These are phyloP conservation scores for Dinocampus coccinellae DNA, from an alignment of 2,888 invertebrate species.

Conservation along the genomic window DNA sequence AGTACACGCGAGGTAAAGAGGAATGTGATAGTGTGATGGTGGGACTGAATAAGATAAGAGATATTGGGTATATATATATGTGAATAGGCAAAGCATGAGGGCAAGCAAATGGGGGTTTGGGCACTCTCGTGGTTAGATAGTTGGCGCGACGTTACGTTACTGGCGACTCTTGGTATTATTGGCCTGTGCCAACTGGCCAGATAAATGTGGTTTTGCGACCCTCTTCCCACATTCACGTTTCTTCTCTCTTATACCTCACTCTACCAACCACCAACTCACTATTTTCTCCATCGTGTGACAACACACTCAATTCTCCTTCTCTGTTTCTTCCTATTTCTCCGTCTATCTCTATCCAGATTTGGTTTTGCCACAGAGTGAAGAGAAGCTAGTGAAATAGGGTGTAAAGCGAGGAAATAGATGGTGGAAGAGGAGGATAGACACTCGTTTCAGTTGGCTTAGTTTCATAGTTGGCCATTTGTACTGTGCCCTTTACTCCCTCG, in stretches of 20 bases:
- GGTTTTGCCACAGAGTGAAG: neutral
- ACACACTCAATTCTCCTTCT: neutral
- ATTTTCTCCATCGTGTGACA: conserved; percentile 17
- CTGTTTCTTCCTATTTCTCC: neutral
- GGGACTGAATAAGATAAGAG: neutral
- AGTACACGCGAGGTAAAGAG: conserved; percentile 21
- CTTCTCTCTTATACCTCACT: neutral
- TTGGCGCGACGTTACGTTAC: conserved; percentile 37
- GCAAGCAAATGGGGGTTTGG: conserved; percentile 13
- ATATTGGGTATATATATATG: neutral
- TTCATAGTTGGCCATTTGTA: conserved; percentile 23
- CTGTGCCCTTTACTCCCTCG: neutral
- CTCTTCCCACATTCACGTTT: neutral
- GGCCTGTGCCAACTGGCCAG: conserved; percentile 38
- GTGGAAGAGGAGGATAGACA: neutral
- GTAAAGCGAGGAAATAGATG: neutral
- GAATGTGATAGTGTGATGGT: neutral
- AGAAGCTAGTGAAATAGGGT: neutral
- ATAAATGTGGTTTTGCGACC: conserved; percentile 35
- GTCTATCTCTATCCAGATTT: neutral
- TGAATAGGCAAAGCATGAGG: conserved; percentile 27
- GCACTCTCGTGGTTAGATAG: conserved; percentile 34
- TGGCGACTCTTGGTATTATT: conserved; percentile 37
- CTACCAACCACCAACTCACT: neutral
- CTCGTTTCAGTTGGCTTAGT: conserved; percentile 16